phyloP scores from a whole-genome alignment of 2,797 vertebrate genomes.

The Lutjanus campechanus region DNA sequence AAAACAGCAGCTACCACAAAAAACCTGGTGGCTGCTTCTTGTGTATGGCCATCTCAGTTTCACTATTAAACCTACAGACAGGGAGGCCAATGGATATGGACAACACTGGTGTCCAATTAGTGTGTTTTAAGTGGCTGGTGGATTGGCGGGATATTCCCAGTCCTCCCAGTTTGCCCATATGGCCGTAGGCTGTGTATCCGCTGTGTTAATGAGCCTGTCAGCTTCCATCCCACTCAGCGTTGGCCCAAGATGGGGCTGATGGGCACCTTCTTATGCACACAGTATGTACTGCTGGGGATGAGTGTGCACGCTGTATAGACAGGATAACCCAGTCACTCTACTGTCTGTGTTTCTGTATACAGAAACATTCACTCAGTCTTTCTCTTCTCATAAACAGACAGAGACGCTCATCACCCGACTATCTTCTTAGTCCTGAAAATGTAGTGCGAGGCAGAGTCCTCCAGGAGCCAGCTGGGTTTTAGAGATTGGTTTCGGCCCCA shows the following conservation, averaged over 20 bases:
- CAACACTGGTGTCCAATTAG: conserved; percentile 80
- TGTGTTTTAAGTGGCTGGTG: conserved; percentile 81
- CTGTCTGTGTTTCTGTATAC: neutral
- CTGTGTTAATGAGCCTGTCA: conserved; percentile 85
- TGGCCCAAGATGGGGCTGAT: conserved; percentile 43
- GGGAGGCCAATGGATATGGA: conserved; percentile 45
- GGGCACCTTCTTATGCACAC: conserved; percentile 41
- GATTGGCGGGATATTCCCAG: conserved; percentile 77
- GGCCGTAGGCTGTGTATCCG: conserved; percentile 76
- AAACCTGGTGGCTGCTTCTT: neutral
- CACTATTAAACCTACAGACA: conserved; percentile 42
- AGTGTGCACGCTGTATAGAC: conserved; percentile 25
- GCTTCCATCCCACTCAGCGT: conserved; percentile 68
- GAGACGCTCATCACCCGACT: neutral
- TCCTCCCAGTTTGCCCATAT: conserved; percentile 83
- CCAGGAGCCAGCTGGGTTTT: conserved; percentile 48
- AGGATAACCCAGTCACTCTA: neutral
- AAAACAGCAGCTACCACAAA: conserved; percentile 37
- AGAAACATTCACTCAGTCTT: neutral
- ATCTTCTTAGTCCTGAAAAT: conserved; percentile 29
- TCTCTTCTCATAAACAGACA: conserved; percentile 11
- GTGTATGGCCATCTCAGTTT: conserved; percentile 12
- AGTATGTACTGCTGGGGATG: conserved; percentile 5
- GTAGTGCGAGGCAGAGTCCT: neutral
- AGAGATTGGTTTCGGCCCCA: conserved; percentile 49